Percentiles rank a stretch among this genome's conserved stretches.
Conservation (phyloP, 2,888 invertebrate genomes). For the Scaptomyza parva region DNA sequence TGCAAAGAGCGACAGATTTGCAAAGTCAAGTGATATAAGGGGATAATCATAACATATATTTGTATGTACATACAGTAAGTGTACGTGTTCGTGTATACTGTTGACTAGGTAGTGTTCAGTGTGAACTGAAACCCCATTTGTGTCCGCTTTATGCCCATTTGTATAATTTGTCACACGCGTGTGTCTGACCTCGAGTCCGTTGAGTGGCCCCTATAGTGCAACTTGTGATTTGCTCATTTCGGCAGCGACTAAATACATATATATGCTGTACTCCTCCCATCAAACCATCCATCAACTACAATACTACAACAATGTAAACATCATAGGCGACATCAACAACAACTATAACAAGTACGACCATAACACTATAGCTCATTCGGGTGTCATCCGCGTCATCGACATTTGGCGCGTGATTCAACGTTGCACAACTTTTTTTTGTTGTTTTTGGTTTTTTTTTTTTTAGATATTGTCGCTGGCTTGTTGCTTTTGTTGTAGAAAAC, state of each 20-base stretch:
- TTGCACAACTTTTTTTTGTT: slow-evolving; percentile 62
- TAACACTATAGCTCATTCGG: slow-evolving; percentile 38
- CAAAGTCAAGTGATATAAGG: slow-evolving; percentile 17
- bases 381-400: slow-evolving; percentile 42
- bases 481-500: slow-evolving; percentile 58
- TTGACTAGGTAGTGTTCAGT: neutral
- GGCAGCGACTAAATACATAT: slow-evolving; percentile 15
- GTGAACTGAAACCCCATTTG: slow-evolving; percentile 10
- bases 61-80: too few species aligned
- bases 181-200: slow-evolving; percentile 50
- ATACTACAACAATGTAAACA: slow-evolving; percentile 35
- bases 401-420: slow-evolving; percentile 69
- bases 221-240: slow-evolving; percentile 28
- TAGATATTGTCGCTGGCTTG: slow-evolving; percentile 53
- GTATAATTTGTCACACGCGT: slow-evolving; percentile 60
- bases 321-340: slow-evolving; percentile 5
- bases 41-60: slow-evolving; percentile 26
- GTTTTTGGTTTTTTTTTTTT: slow-evolving; percentile 3
- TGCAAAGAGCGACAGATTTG: slow-evolving; percentile 27
- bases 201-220: slow-evolving; percentile 33
- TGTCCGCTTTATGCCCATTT: slow-evolving; percentile 18
- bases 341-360: slow-evolving; percentile 20
- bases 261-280: neutral
- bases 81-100: neutral
- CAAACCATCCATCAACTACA: slow-evolving; percentile 8